Evolutionary conservation across 2,888 invertebrate genomes (phyloP), one percentile per base, ranked within the genome.

Genomic region (Coleophora deauratella): DNA sequence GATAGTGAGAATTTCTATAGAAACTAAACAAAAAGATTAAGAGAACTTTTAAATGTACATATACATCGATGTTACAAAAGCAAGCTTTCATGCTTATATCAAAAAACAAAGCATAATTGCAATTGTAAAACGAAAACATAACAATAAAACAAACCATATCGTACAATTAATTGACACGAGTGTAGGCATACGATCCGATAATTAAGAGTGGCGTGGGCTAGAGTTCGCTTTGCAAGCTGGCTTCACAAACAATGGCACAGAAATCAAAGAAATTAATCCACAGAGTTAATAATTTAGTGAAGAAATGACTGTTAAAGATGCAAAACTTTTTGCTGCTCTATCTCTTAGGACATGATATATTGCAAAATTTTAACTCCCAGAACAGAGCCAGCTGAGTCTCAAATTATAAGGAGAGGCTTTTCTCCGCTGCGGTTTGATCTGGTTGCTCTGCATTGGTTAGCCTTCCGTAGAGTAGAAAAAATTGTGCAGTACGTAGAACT

Each of bases 171-270:
- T 68, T 72, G 63, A 60, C 60, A 69, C 60, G 55, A 56, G 66
- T 69, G 63, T 64, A 62, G 59, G 58, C 60, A 67, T 56, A 67
- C 66, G 66, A 62, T 66, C 62, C 59, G 51, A 66, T 73, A 72
- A 73, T 74, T 70, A 72, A 68, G 62, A 64, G 56, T 51, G 44
- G 62, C 64, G 72, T 72, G 62, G 72, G 72, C 56, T 48, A 57
- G 59, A 59, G 63, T 64, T 55, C 55, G 49, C 45, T 14, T 15
- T 42, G 52, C 41, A 40, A 36, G 27, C 45, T 35, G 44, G 38
- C 49, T 48, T 46, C 38, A 46, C 42, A 38, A 49, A 48, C 49
- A 44, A n/a, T 45, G 35, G 37, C 42, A 44, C 38, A 43, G 52
- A 40, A 55, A 65, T 66, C 59, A 55, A 62, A 57, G 44, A 41